Percentiles rank a stretch among this genome's conserved stretches.
Conservation (phyloP, 2,113 vertebrate species). For the Callaeas wilsoni region DNA sequence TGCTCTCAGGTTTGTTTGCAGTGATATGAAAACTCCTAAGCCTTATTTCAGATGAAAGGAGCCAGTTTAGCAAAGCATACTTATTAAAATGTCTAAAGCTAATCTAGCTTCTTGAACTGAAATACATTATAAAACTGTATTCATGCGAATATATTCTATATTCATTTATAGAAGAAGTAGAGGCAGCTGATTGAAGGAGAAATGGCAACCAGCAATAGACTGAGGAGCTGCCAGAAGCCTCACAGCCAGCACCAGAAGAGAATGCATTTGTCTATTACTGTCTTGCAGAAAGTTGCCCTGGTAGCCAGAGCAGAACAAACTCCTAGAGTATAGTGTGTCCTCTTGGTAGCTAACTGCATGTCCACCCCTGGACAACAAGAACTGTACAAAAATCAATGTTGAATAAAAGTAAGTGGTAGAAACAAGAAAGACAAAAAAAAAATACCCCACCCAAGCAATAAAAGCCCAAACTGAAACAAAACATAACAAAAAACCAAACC, state of each 20-base stretch:
- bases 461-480: background rate
- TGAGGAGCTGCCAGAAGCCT: background rate
- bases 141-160: background rate
- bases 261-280: fast-evolving
- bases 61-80: background rate
- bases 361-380: background rate
- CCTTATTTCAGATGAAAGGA: background rate
- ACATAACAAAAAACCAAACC: too few species aligned
- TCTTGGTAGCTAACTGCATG: background rate
- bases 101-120: background rate
- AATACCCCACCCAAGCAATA: background rate
- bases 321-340: background rate
- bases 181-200: background rate
- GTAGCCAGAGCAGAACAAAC: background rate
- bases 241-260: background rate
- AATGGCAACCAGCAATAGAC: background rate
- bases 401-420: background rate
- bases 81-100: background rate
- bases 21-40: background rate
- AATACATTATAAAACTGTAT: background rate
- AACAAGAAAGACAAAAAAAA: background rate
- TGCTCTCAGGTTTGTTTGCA: background rate
- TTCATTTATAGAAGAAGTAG: background rate
- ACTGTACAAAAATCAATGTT: background rate
- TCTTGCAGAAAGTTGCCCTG: background rate